Percentiles rank a stretch among this genome's conserved stretches.
These are phyloP conservation scores for Pygocentrus nattereri DNA, from an alignment of 2,797 vertebrate genomes.

Conservation along the genomic window DNA sequence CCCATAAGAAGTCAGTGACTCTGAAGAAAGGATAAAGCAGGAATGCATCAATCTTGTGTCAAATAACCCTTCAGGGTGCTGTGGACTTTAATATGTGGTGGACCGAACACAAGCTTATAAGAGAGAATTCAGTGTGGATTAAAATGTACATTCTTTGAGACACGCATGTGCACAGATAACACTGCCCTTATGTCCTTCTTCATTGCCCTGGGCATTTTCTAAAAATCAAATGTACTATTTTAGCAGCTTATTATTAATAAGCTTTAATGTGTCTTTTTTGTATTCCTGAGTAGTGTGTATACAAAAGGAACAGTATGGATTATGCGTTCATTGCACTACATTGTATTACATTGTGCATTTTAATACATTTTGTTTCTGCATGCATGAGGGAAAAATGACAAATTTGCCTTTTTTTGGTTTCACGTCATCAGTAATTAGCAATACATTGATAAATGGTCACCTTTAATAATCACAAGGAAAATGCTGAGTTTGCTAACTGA, in stretches of 20 bases:
- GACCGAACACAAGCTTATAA: background rate
- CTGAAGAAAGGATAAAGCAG: background rate
- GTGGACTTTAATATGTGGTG: background rate
- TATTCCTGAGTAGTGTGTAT: too few relatives aligned
- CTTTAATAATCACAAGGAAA: background rate
- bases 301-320: background rate
- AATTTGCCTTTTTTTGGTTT: background rate
- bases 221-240: background rate
- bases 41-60: conserved; percentile 16
- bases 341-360: background rate
- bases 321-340: too few relatives aligned
- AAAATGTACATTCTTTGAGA: background rate
- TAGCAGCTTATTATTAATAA: background rate
- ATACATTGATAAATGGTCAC: too few relatives aligned
- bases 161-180: background rate
- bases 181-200: background rate
- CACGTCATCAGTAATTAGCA: background rate
- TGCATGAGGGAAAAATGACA: background rate
- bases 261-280: too few relatives aligned
- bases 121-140: background rate
- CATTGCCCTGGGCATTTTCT: too few relatives aligned
- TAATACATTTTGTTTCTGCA: background rate
- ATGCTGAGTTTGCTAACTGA: background rate
- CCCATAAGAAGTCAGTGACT: conserved; percentile 6
- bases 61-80: conserved; percentile 10